These are phyloP conservation scores for Aepyceros melampus DNA, from an alignment of 2,113 vertebrate genomes.

Conservation along the genomic window DNA sequence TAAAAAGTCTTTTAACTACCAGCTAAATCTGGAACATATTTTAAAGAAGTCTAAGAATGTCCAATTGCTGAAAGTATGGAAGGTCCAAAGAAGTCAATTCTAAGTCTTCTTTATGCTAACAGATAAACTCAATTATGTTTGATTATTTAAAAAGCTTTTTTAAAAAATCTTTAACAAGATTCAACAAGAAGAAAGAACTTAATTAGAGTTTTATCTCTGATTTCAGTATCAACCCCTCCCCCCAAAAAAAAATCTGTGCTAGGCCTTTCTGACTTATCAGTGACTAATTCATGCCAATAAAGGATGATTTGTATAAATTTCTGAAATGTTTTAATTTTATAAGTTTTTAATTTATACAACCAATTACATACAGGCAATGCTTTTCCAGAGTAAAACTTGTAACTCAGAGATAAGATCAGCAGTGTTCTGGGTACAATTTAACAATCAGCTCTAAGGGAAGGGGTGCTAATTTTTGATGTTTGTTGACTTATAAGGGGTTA, in stretches of 20 bases:
- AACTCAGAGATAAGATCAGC: neutral
- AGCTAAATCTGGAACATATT: slow-evolving; percentile 39
- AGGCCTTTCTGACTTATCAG: neutral
- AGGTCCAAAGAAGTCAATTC: neutral
- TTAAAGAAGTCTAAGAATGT: slow-evolving; percentile 24
- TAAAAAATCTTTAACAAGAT: neutral
- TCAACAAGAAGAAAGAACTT: neutral
- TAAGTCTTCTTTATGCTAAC: neutral
- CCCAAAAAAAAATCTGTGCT: neutral
- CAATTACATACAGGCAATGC: neutral
- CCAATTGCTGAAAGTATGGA: slow-evolving; percentile 19
- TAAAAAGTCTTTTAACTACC: slow-evolving; percentile 9
- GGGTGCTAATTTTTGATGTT: neutral
- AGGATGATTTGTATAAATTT: neutral
- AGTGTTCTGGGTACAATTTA: neutral
- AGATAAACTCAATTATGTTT: neutral
- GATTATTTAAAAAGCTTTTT: neutral
- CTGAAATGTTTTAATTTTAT: neutral
- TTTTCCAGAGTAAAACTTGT: neutral
- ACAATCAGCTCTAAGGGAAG: neutral
- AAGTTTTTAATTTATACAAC: neutral
- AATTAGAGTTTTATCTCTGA: neutral
- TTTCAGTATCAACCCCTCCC: neutral
- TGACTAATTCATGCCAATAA: neutral
- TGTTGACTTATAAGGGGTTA: neutral